Percentiles rank a stretch among this genome's conserved stretches.
Conservation (phyloP, 2,888 invertebrate genomes). For the Clusia tigrina region DNA sequence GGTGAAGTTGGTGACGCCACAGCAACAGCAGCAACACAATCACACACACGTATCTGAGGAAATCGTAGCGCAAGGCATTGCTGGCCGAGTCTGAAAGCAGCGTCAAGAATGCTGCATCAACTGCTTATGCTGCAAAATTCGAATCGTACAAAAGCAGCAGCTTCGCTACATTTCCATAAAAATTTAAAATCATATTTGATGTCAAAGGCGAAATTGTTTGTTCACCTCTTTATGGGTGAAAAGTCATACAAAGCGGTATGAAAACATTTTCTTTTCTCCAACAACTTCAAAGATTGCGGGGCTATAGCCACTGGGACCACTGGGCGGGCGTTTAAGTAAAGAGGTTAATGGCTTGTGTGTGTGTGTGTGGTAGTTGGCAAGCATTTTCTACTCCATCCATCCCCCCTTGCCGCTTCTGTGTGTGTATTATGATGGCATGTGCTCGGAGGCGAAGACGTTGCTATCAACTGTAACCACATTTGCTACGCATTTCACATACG, state of each 20-base stretch:
- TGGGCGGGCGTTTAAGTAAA: too few relatives aligned
- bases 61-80: too few relatives aligned
- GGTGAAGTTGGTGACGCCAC: background rate
- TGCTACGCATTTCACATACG: too few relatives aligned
- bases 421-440: background rate
- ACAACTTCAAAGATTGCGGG: background rate
- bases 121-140: too few relatives aligned
- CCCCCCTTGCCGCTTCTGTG: too few relatives aligned
- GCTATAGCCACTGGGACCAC: background rate
- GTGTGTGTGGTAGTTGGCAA: background rate
- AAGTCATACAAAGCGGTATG: too few relatives aligned
- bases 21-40: background rate
- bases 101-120: too few relatives aligned
- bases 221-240: background rate
- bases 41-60: background rate
- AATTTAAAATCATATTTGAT: conserved; percentile 11
- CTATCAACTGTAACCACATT: too few relatives aligned
- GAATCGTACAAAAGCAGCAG: background rate
- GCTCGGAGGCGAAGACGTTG: too few relatives aligned
- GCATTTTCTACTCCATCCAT: too few relatives aligned
- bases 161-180: conserved; percentile 13
- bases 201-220: background rate
- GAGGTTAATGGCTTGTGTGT: background rate
- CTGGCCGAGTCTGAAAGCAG: too few relatives aligned
- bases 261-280: background rate